Evolutionary conservation across 2,113 vertebrate species (phyloP).

Genomic region (Proterorhinus semilunaris): DNA sequence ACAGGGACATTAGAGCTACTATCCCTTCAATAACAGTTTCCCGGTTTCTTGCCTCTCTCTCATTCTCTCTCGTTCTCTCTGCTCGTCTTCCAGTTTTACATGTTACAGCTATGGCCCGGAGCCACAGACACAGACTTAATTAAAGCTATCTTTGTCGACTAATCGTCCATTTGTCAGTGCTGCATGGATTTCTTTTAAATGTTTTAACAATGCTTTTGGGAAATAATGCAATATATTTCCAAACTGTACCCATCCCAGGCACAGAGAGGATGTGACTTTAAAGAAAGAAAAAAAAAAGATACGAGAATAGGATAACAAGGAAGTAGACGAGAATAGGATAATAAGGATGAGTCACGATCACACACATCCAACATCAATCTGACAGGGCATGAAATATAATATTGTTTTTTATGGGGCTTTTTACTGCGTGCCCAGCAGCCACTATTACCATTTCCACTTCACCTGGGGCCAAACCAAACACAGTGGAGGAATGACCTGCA

Average conservation of each 20-base stretch:
- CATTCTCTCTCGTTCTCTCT: neutral
- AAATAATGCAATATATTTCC: neutral
- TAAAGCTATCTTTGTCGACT: constrained; percentile 21
- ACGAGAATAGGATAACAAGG: too few relatives aligned
- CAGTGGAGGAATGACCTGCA: too few relatives aligned
- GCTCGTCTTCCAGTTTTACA: constrained; percentile 3
- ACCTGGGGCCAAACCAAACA: too few relatives aligned
- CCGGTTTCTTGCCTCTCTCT: neutral
- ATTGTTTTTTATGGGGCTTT: too few relatives aligned
- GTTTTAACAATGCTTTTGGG: neutral
- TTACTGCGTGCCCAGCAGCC: too few relatives aligned
- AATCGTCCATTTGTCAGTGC: constrained; percentile 15
- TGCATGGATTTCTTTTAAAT: neutral
- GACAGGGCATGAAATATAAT: too few relatives aligned
- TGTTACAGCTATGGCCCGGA: constrained; percentile 7
- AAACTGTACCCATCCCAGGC: neutral
- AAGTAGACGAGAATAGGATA: too few relatives aligned
- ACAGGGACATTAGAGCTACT: constrained; percentile 20
- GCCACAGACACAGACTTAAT: constrained; percentile 26
- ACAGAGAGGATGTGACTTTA: too few relatives aligned
- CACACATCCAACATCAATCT: too few relatives aligned
- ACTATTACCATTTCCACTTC: too few relatives aligned
- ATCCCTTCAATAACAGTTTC: neutral
- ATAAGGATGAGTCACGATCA: too few relatives aligned
- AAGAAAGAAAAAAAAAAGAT: too few relatives aligned